A percentile compares a stretch with the other conserved stretches of the same genome.
phyloP scores from a whole-genome alignment of 2,113 vertebrate genomes.

The Neodon shergylaensis region DNA sequence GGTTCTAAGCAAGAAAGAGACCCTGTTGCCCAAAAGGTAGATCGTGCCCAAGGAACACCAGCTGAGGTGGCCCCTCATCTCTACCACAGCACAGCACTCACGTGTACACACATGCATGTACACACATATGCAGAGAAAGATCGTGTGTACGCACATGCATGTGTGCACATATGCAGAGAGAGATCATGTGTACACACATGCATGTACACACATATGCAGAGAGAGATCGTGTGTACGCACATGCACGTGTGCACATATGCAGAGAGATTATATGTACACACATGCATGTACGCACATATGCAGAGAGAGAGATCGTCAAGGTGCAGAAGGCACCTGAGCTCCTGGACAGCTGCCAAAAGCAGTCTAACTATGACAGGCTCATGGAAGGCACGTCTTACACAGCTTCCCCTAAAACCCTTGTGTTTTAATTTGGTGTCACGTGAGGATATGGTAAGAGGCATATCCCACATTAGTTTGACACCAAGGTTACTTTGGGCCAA shows the following conservation, averaged over 20 bases:
- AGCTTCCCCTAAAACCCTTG: background rate
- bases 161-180: too few relatives aligned
- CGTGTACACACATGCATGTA: background rate
- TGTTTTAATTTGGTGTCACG: background rate
- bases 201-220: too few relatives aligned
- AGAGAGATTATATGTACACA: background rate
- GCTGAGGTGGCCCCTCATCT: background rate
- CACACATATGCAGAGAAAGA: background rate
- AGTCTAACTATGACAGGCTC: fast-evolving
- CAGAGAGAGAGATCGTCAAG: background rate
- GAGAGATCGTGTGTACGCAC: background rate
- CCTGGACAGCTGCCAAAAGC: background rate
- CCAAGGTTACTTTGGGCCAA: background rate
- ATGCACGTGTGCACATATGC: too few relatives aligned
- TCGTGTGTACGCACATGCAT: too few relatives aligned
- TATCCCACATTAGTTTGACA: background rate
- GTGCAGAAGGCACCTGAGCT: background rate
- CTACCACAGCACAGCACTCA: background rate
- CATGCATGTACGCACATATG: too few relatives aligned
- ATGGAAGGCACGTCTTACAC: background rate
- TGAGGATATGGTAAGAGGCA: background rate
- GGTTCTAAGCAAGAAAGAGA: background rate
- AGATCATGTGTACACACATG: too few relatives aligned
- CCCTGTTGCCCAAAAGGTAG: background rate
- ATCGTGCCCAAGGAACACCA: background rate